Conservation (phyloP, 2,797 vertebrate species). For the Notamacropus eugenii region DNA sequence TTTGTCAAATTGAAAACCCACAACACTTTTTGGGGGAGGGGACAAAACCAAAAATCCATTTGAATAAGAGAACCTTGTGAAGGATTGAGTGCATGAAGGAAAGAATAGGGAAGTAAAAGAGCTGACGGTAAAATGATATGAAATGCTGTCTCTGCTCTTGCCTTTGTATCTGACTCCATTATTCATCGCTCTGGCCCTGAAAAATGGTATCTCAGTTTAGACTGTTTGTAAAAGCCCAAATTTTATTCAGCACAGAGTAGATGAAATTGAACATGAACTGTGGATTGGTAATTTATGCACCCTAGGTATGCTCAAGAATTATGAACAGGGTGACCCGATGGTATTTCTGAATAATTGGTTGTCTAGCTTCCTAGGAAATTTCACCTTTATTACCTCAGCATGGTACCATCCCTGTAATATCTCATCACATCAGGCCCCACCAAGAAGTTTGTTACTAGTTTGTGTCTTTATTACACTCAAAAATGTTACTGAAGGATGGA, state of each 20-base stretch:
- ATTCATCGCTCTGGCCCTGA: constrained; percentile 9
- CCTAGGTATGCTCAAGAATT: constrained; percentile 10
- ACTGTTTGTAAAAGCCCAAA: constrained; percentile 37
- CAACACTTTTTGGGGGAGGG: neutral
- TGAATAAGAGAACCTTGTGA: neutral
- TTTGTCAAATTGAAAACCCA: neutral
- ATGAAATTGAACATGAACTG: constrained; percentile 1
- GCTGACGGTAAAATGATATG: neutral
- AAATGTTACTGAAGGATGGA: constrained; percentile 28
- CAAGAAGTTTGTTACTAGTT: constrained; percentile 47
- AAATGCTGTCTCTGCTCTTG: neutral
- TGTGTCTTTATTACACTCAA: neutral
- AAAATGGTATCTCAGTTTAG: constrained; percentile 37
- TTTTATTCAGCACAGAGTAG: constrained; percentile 40
- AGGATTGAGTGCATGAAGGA: neutral
- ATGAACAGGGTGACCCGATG: constrained; percentile 59
- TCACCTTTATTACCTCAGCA: constrained; percentile 60
- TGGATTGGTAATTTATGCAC: constrained; percentile 61
- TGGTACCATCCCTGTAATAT: constrained; percentile 18
- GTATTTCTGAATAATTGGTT: constrained; percentile 58
- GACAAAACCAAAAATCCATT: neutral
- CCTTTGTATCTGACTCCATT: neutral
- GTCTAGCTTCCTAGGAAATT: constrained; percentile 53
- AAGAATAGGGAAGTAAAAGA: neutral
- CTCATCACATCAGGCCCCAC: constrained; percentile 53